A percentile compares a stretch with the other conserved stretches of the same genome.
phyloP scores from a whole-genome alignment of 2,888 invertebrate genomes.

The Taphrorychus bicolor region DNA sequence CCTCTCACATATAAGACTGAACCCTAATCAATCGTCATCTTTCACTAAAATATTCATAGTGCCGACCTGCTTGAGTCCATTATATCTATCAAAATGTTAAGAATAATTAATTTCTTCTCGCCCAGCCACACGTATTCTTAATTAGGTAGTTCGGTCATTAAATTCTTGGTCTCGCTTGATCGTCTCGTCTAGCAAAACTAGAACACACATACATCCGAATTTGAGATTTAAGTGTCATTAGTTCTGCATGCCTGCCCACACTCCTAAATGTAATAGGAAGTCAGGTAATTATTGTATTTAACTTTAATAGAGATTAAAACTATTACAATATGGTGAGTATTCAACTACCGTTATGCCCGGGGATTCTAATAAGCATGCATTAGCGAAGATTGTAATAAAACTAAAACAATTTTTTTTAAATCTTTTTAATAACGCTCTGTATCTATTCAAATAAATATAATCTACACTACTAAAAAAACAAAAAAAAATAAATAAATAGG shows the following conservation, averaged over 20 bases:
- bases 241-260: background rate
- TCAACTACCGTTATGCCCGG: background rate
- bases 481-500: constrained; percentile 18
- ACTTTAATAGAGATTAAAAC: background rate
- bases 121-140: background rate
- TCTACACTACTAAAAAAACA: constrained; percentile 7
- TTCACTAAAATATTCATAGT: no score
- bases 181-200: background rate
- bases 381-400: background rate
- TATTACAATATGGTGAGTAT: background rate
- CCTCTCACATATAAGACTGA: no score
- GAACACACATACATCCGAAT: background rate
- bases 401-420: background rate
- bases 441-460: background rate
- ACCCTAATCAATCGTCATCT: no score
- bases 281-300: background rate
- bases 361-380: background rate
- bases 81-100: no score
- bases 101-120: background rate
- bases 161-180: background rate
- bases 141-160: background rate
- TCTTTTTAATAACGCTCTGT: background rate
- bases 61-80: no score
- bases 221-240: background rate
- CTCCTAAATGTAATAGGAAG: background rate